Evolutionary conservation across 2,888 invertebrate species (phyloP).

Genomic region (Eucera pruinosa): DNA sequence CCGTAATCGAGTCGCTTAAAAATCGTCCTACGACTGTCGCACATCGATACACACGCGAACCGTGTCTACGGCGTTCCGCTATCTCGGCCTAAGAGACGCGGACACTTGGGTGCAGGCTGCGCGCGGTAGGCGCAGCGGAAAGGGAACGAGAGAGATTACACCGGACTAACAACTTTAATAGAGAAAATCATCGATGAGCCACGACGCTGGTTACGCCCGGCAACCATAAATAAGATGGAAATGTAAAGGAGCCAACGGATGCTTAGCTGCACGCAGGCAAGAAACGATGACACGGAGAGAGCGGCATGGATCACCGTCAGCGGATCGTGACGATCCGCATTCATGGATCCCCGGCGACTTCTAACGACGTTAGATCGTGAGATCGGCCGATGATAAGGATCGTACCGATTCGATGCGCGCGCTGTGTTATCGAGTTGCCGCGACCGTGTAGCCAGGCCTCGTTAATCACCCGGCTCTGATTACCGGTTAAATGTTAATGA

Average conservation of each 20-base stretch:
- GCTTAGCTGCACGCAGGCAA: constrained; percentile 15
- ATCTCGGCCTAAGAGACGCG: background rate
- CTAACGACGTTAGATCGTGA: constrained; percentile 40
- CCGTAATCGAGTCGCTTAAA: too few species aligned
- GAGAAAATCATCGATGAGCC: constrained; percentile 22
- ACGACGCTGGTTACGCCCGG: constrained; percentile 8
- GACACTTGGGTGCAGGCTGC: background rate
- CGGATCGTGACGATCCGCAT: constrained; percentile 54
- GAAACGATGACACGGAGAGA: constrained; percentile 47
- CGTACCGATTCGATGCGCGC: constrained; percentile 26
- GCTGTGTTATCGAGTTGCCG: constrained; percentile 36
- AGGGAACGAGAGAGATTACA: background rate
- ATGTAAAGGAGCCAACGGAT: constrained; percentile 48
- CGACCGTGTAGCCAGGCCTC: constrained; percentile 4
- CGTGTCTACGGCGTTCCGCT: too few species aligned
- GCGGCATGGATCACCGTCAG: constrained; percentile 54
- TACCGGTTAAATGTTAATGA: constrained; percentile 71
- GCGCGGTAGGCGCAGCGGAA: background rate
- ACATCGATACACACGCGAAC: too few species aligned
- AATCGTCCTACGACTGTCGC: too few species aligned
- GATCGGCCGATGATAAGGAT: constrained; percentile 50
- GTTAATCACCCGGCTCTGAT: constrained; percentile 61
- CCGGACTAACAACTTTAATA: background rate
- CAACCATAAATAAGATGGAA: constrained; percentile 51
- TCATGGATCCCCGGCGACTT: constrained; percentile 43